phyloP scores from a whole-genome alignment of 2,888 invertebrate genomes.

The Trachelus stipa region DNA sequence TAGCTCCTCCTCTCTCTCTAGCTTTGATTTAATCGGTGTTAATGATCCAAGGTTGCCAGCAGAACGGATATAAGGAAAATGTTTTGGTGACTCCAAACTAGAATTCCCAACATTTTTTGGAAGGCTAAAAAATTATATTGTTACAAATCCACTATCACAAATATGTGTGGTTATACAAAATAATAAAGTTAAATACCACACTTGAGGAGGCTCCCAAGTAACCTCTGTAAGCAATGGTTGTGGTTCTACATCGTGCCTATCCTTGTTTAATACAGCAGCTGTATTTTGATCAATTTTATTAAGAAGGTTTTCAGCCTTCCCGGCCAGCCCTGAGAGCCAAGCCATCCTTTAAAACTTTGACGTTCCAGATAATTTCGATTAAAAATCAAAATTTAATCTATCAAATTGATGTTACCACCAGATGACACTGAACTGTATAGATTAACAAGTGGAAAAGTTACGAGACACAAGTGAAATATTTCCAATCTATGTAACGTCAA shows the following conservation, averaged over 20 bases:
- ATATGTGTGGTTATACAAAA: background rate
- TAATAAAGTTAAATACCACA: slow-evolving; percentile 2
- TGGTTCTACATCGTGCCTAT: slow-evolving; percentile 49
- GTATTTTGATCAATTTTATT: slow-evolving; percentile 82
- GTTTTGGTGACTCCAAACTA: background rate
- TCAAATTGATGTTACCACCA: background rate
- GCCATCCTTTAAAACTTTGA: slow-evolving; percentile 68
- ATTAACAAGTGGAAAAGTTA: background rate
- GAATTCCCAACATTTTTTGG: background rate
- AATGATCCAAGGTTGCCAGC: slow-evolving; percentile 3
- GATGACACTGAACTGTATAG: background rate
- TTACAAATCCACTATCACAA: background rate
- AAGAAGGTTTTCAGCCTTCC: slow-evolving; percentile 78
- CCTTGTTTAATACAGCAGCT: slow-evolving; percentile 71
- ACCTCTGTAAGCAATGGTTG: slow-evolving; percentile 50
- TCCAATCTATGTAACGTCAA: background rate
- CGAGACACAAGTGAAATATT: background rate
- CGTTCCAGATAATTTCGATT: background rate
- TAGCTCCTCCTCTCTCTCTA: slow-evolving; percentile 44
- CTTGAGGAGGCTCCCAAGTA: slow-evolving; percentile 47
- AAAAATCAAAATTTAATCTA: background rate
- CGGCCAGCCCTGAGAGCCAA: slow-evolving; percentile 79
- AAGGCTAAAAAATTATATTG: background rate
- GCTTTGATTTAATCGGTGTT: slow-evolving; percentile 12
- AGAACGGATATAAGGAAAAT: slow-evolving; percentile 16